These are phyloP conservation scores for Auanema freiburgensis DNA, from an alignment of 2,888 invertebrate species.

Conservation along the genomic window DNA sequence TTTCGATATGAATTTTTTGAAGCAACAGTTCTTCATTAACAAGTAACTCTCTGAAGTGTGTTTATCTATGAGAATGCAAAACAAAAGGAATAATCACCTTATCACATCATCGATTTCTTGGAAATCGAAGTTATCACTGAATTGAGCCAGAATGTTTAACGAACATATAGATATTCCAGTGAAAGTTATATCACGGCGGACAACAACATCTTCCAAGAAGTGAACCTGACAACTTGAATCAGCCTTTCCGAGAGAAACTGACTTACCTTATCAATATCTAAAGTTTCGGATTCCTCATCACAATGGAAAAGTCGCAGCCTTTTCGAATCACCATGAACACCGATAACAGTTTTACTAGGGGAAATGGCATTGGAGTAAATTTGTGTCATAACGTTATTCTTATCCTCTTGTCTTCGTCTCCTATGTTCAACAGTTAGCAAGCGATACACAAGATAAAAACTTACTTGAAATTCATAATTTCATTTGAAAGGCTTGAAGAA, in stretches of 20 bases:
- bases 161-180: constrained; percentile 54
- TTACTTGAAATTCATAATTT: constrained; percentile 44
- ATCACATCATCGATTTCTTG: constrained; percentile 51
- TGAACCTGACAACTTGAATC: constrained; percentile 17
- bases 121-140: constrained; percentile 60
- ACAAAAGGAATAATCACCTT: constrained; percentile 12
- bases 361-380: constrained; percentile 32
- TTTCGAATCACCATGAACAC: constrained; percentile 30
- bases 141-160: constrained; percentile 46
- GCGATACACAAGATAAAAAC: neutral
- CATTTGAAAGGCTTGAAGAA: constrained; percentile 28
- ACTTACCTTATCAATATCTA: constrained; percentile 37
- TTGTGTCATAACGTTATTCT: constrained; percentile 51
- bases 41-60: constrained; percentile 41
- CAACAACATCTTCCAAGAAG: constrained; percentile 36
- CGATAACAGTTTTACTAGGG: constrained; percentile 28
- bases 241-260: neutral
- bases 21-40: constrained; percentile 56
- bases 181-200: constrained; percentile 49
- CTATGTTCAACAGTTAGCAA: constrained; percentile 21
- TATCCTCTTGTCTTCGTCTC: constrained; percentile 33
- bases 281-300: constrained; percentile 20
- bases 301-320: constrained; percentile 43
- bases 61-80: neutral
- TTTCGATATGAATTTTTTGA: constrained; percentile 53